phyloP scores from a whole-genome alignment of 2,797 vertebrate species.

The Falco concolor region DNA sequence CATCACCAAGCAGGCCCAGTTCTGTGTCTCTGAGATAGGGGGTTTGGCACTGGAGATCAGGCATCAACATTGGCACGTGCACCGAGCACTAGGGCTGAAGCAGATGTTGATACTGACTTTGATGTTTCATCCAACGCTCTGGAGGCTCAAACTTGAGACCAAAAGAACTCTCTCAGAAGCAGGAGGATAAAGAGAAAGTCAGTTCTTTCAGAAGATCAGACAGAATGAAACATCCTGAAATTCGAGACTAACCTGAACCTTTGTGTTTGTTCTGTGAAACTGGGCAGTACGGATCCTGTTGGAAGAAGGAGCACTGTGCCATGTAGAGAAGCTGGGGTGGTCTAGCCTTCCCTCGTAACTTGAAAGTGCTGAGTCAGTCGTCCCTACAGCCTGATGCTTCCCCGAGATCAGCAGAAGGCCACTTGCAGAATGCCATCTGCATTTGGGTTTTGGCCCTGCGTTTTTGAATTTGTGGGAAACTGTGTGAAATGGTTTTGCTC shows the following conservation, averaged over 20 bases:
- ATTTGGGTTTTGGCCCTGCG: neutral
- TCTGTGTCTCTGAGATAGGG: accelerated
- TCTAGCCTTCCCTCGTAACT: neutral
- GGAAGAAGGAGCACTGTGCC: neutral
- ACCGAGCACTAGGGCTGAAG: neutral
- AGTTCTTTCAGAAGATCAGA: conserved; percentile 30
- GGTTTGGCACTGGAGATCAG: conserved; percentile 5
- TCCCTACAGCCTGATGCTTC: neutral
- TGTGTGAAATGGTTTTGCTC: neutral
- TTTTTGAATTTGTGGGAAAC: neutral
- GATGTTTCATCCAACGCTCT: conserved; percentile 50
- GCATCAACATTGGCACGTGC: neutral
- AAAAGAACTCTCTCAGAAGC: conserved; percentile 11
- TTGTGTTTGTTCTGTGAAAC: neutral
- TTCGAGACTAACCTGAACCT: conserved; percentile 48
- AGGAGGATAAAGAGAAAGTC: conserved; percentile 28
- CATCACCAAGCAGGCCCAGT: neutral
- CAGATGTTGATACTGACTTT: conserved; percentile 49
- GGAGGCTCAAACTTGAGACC: conserved; percentile 24
- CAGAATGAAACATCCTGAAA: neutral
- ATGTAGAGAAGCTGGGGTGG: neutral
- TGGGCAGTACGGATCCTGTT: neutral
- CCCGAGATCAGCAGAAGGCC: neutral
- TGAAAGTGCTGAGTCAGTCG: neutral
- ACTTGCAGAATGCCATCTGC: neutral